Percentiles rank a stretch among this genome's conserved stretches.
These are phyloP conservation scores for Agonopterix arenella DNA, from an alignment of 2,888 invertebrate genomes.

Conservation along the genomic window DNA sequence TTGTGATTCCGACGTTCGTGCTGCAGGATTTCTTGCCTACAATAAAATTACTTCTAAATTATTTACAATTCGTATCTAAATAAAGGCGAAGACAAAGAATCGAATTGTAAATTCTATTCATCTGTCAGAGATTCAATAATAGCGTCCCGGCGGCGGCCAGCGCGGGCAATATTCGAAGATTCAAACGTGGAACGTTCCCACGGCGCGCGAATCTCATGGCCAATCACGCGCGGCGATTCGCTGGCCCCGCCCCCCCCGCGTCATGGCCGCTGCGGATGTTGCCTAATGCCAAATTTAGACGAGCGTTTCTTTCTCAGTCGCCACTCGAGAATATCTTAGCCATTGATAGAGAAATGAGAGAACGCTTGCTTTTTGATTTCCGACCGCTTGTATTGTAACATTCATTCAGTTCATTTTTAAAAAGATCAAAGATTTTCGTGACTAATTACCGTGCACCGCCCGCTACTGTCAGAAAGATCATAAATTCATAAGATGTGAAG, in stretches of 20 bases:
- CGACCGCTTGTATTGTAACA: background rate
- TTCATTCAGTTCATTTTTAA: background rate
- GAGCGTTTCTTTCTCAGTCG: conserved; percentile 38
- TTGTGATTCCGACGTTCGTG: background rate
- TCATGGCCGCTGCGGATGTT: conserved; percentile 62
- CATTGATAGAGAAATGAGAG: conserved; percentile 3
- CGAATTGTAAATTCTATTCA: conserved; percentile 19
- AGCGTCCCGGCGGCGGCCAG: conserved; percentile 11
- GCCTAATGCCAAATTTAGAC: conserved; percentile 67
- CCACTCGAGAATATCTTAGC: background rate
- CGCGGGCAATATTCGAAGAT: conserved; percentile 33
- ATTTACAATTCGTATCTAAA: no score
- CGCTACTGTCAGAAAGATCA: conserved; percentile 22
- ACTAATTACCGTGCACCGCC: conserved; percentile 26
- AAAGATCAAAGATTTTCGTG: conserved; percentile 8
- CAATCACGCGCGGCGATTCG: conserved; percentile 54
- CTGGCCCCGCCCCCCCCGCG: conserved; percentile 60
- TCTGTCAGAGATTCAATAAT: conserved; percentile 20
- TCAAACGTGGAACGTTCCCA: conserved; percentile 34
- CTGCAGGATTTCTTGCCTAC: no score
- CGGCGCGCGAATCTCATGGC: conserved; percentile 50
- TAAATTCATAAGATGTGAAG: conserved; percentile 22
- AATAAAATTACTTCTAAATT: no score
- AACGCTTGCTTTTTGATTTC: background rate
- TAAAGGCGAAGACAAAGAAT: background rate